phyloP scores from a whole-genome alignment of 2,797 vertebrate species.

The Pseudomugil gertrudae region DNA sequence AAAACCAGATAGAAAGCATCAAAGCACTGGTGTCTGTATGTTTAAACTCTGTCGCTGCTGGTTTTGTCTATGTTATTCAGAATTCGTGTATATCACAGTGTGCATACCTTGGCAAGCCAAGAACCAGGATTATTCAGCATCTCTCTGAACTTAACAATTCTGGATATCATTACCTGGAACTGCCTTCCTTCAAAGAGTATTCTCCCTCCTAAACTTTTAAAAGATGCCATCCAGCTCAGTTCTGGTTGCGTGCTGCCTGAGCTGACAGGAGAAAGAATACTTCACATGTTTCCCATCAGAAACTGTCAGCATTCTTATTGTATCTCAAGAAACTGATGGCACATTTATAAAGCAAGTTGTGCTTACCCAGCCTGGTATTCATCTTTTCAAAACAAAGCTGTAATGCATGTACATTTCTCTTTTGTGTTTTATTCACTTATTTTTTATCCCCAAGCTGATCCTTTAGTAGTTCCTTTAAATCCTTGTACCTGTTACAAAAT shows the following conservation, averaged over 20 bases:
- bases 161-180: conserved; percentile 78
- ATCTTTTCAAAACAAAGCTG: conserved; percentile 34
- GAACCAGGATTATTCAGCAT: conserved; percentile 61
- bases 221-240: conserved; percentile 36
- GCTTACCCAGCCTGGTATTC: not conserved
- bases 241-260: conserved; percentile 16
- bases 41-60: conserved; percentile 35
- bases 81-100: conserved; percentile 27
- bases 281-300: conserved; percentile 29
- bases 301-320: conserved; percentile 16
- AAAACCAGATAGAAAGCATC: conserved; percentile 51
- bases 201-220: conserved; percentile 18
- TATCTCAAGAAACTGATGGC: not conserved
- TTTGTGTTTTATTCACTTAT: conserved; percentile 10
- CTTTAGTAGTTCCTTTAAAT: not conserved
- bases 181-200: conserved; percentile 63
- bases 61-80: conserved; percentile 34
- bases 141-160: conserved; percentile 67
- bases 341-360: conserved; percentile 2
- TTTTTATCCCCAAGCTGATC: conserved; percentile 13
- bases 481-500: not conserved
- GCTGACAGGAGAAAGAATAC: conserved; percentile 14
- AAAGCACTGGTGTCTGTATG: conserved; percentile 44
- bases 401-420: conserved; percentile 3
- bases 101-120: conserved; percentile 42